Evolutionary conservation across 2,888 invertebrate species (phyloP).

Genomic region (Calliscelio sp.): DNA sequence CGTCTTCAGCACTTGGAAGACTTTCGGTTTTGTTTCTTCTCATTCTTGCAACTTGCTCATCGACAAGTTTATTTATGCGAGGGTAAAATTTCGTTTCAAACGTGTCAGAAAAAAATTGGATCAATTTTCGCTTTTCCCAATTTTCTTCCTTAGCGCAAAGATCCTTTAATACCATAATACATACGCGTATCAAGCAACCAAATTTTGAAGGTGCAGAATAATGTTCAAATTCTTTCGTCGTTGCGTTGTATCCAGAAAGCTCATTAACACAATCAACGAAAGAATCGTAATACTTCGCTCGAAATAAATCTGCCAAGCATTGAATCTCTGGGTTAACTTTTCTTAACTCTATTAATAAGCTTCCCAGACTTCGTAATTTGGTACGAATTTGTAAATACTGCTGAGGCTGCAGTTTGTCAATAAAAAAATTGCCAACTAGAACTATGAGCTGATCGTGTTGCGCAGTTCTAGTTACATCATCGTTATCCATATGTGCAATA

Average conservation of each 20-base stretch:
- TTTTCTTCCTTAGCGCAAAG: constrained; percentile 2
- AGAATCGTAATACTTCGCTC: background rate
- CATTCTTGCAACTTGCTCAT: background rate
- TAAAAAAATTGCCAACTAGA: constrained; percentile 30
- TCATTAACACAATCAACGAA: background rate
- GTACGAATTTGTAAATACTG: constrained; percentile 46
- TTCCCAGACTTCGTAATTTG: constrained; percentile 24
- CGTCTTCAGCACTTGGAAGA: background rate
- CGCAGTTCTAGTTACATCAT: constrained; percentile 17
- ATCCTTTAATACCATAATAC: background rate
- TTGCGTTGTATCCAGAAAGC: background rate
- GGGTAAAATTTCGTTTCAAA: constrained; percentile 13
- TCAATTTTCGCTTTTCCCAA: background rate
- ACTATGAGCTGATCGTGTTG: constrained; percentile 37
- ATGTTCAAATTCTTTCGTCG: background rate
- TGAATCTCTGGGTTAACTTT: background rate
- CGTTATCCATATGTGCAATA: constrained; percentile 4
- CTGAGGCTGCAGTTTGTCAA: constrained; percentile 35
- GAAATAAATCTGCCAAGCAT: background rate
- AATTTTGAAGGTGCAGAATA: background rate
- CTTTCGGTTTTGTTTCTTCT: background rate
- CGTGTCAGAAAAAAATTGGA: background rate
- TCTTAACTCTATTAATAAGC: background rate
- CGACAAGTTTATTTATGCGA: constrained; percentile 12
- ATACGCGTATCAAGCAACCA: background rate